These are phyloP conservation scores for Kryptolebias ocellatus DNA, from an alignment of 2,797 vertebrate species.

Conservation along the genomic window DNA sequence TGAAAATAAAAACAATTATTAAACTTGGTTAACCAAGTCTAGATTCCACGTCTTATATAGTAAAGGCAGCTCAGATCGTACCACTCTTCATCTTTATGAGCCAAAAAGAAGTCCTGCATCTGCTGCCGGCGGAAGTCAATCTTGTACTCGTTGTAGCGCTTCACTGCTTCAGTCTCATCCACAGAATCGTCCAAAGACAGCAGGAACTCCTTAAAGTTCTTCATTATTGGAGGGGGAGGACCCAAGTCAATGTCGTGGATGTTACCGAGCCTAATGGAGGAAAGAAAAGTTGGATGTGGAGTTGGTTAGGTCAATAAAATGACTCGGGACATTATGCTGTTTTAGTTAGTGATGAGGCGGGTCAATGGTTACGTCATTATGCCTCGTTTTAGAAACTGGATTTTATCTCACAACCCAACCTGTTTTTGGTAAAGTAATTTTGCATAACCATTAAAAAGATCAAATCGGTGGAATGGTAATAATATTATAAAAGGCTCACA, in stretches of 20 bases:
- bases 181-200: conserved; percentile 93
- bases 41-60: neutral
- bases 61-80: conserved; percentile 75
- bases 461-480: neutral
- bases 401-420: too few relatives aligned
- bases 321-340: neutral
- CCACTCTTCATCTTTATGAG: conserved; percentile 98
- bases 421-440: neutral
- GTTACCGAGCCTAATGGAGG: conserved; percentile 85
- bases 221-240: conserved; percentile 90
- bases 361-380: too few relatives aligned
- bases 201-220: conserved; percentile 94
- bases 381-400: too few relatives aligned
- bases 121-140: conserved; percentile 94
- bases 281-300: conserved; percentile 4
- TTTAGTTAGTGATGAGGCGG: too few relatives aligned
- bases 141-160: conserved; percentile 96
- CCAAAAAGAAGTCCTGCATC: conserved; percentile 97
- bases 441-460: neutral
- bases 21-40: too few relatives aligned
- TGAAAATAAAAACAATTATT: too few relatives aligned
- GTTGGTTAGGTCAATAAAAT: neutral
- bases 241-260: conserved; percentile 92
- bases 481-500: neutral
- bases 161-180: conserved; percentile 93